Conservation (phyloP, 2,888 invertebrate species). For the Plebejus anna region DNA sequence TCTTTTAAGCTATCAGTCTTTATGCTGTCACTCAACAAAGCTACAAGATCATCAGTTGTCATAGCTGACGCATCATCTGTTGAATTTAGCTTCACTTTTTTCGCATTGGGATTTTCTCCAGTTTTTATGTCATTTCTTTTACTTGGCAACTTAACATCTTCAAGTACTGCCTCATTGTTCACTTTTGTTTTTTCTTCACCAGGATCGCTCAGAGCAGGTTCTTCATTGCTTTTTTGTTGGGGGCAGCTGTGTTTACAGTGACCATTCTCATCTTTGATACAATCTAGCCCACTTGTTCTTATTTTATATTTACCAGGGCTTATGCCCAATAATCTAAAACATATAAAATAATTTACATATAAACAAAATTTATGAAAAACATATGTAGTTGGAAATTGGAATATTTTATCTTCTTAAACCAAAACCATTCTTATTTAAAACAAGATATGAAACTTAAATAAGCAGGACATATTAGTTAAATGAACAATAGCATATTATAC, state of each 20-base stretch:
- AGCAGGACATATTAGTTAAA: background rate
- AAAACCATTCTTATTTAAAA: background rate
- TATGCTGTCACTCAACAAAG: conserved; percentile 40
- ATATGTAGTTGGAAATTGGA: too few species aligned
- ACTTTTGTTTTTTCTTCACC: conserved; percentile 51
- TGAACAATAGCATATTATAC: conserved; percentile 24
- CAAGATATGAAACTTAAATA: background rate
- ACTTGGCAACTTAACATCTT: conserved; percentile 46
- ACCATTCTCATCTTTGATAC: conserved; percentile 64
- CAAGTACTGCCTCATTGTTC: conserved; percentile 61
- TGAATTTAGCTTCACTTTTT: conserved; percentile 52
- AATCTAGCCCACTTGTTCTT: conserved; percentile 61
- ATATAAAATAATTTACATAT: conserved; percentile 21
- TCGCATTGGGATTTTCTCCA: conserved; percentile 51
- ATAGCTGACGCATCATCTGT: conserved; percentile 9
- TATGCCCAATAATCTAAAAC: conserved; percentile 63
- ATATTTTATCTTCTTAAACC: too few species aligned
- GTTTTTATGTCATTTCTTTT: conserved; percentile 54
- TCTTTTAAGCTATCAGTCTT: conserved; percentile 38
- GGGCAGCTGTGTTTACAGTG: conserved; percentile 58
- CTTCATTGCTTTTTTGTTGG: conserved; percentile 43
- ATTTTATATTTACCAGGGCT: conserved; percentile 65
- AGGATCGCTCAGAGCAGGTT: conserved; percentile 44
- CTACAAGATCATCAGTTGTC: conserved; percentile 52
- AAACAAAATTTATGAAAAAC: background rate